These are phyloP conservation scores for Macaca nemestrina DNA, from an alignment of 2,113 vertebrate genomes.

Conservation along the genomic window DNA sequence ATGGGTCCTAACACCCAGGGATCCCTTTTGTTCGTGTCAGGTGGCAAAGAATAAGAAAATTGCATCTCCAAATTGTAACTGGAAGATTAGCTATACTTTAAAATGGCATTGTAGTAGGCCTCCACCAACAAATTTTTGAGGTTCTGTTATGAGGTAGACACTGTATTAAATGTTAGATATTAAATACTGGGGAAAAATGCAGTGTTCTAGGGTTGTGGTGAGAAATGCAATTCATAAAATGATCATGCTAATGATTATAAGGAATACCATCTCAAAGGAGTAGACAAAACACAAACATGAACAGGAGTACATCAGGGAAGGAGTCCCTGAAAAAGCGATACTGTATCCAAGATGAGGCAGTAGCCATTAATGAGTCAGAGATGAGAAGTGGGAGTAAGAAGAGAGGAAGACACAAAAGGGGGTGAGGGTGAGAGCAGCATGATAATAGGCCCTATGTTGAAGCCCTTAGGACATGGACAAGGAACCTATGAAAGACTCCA, in stretches of 20 bases:
- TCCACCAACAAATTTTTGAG: background rate
- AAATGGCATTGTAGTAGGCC: background rate
- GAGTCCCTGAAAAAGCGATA: background rate
- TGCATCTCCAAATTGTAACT: background rate
- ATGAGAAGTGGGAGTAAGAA: background rate
- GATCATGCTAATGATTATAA: background rate
- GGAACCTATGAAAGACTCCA: background rate
- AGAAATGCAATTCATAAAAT: background rate
- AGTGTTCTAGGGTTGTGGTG: background rate
- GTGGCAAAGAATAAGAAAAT: background rate
- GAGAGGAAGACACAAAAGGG: background rate
- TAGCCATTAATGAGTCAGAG: background rate
- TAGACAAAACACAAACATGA: background rate
- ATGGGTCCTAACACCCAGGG: background rate
- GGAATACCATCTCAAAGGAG: background rate
- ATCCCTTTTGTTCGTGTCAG: background rate
- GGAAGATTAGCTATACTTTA: background rate
- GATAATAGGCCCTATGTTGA: background rate
- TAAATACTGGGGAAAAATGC: background rate
- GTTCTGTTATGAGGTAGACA: background rate
- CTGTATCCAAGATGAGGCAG: background rate
- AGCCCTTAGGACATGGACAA: background rate
- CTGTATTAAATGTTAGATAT: background rate
- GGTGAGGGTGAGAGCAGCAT: rapidly evolving
- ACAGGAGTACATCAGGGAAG: background rate